These are phyloP conservation scores for Osmoderma eremita DNA, from an alignment of 2,888 invertebrate genomes.

Conservation along the genomic window DNA sequence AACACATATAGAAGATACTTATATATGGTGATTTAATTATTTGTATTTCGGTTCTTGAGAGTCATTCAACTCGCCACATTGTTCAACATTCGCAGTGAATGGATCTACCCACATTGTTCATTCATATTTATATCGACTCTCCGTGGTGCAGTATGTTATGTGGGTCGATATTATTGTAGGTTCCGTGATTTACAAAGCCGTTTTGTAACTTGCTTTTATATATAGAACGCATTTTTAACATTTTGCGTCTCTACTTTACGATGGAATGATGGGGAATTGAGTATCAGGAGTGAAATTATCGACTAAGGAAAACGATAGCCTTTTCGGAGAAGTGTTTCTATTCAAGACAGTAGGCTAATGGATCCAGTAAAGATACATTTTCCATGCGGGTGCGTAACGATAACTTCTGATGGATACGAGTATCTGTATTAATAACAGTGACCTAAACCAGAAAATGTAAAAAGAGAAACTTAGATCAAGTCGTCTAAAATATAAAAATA, in stretches of 20 bases:
- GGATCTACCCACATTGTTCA: constrained; percentile 39
- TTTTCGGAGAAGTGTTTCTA: neutral
- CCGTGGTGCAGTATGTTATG: constrained; percentile 1
- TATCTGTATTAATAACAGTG: too few relatives aligned
- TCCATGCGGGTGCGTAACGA: neutral
- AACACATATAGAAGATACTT: too few relatives aligned
- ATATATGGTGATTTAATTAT: too few relatives aligned
- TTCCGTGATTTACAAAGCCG: constrained; percentile 6
- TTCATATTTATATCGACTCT: constrained; percentile 24
- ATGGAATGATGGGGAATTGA: neutral
- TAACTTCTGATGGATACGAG: too few relatives aligned
- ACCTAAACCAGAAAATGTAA: too few relatives aligned
- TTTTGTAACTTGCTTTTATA: neutral
- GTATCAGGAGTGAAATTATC: neutral
- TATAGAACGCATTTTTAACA: neutral
- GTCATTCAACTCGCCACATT: constrained; percentile 28
- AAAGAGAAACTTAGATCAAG: too few relatives aligned
- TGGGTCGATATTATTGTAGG: constrained; percentile 17
- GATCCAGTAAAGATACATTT: neutral
- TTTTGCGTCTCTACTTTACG: neutral
- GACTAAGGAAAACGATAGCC: neutral
- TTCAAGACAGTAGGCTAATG: neutral
- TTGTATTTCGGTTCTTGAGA: neutral
- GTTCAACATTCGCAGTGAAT: constrained; percentile 33
- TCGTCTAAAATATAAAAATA: too few relatives aligned